These are phyloP conservation scores for Cylindroiulus punctatus DNA, from an alignment of 2,888 invertebrate genomes.

Conservation along the genomic window DNA sequence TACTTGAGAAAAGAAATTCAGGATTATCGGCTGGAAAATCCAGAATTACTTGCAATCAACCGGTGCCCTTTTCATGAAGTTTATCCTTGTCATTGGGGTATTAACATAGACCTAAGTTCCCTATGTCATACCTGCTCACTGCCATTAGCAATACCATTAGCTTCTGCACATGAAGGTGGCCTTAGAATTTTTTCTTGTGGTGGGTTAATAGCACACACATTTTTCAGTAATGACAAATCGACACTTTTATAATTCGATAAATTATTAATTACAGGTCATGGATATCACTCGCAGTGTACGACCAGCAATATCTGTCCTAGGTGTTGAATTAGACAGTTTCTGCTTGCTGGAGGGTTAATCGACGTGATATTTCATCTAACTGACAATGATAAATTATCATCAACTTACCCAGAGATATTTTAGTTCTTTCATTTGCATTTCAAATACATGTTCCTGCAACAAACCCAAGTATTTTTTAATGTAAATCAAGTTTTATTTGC, in stretches of 20 bases:
- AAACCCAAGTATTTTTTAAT: neutral
- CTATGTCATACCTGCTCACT: constrained; percentile 46
- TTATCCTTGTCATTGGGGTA: constrained; percentile 54
- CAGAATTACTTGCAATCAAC: neutral
- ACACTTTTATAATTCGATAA: neutral
- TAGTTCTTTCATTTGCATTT: neutral
- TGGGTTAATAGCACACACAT: constrained; percentile 37
- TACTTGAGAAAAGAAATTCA: neutral
- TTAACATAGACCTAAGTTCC: constrained; percentile 52
- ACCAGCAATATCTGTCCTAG: neutral
- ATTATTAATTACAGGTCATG: constrained; percentile 51
- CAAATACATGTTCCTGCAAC: constrained; percentile 34
- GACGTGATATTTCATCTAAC: neutral
- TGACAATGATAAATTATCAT: neutral
- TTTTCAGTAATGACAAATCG: neutral
- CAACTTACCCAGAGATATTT: constrained; percentile 8
- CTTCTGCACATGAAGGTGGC: constrained; percentile 44
- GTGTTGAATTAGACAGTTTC: neutral
- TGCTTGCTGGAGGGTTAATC: neutral
- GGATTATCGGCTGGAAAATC: neutral
- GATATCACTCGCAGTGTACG: constrained; percentile 48
- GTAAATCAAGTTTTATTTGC: neutral
- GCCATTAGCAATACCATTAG: constrained; percentile 45
- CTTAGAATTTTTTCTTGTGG: constrained; percentile 53
- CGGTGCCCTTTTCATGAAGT: constrained; percentile 21